Base-by-base conservation (phyloP, 2,888 invertebrate species). In the Lypha dubia region DNA sequence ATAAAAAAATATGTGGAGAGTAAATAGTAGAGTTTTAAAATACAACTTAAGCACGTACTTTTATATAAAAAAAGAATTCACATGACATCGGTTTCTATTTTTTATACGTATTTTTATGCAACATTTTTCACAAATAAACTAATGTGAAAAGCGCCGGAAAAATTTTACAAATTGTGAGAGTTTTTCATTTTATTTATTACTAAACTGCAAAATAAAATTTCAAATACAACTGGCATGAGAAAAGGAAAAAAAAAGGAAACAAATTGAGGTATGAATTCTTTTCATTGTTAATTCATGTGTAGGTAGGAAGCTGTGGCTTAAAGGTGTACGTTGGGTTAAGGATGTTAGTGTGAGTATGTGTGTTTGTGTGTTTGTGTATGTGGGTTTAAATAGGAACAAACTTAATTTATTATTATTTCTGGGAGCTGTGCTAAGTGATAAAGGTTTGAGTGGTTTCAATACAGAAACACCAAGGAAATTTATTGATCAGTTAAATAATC, bases 1-100 rank as follows among this genome's bases (percentile, higher is more conserved):
- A 56, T 22, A 58, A 53, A 41, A 44, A 35, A 24, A 65, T 13
- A 38, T 44, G 41, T 46, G 44, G n/a, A 5, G 24, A 76, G 49
- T 35, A 60, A 68, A 65, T 49, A 46, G 17, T 15, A 70, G 74
- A 74, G 77, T 77, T 77, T 58, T 24, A 53, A 84, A 79, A 49
- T 74, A 63, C 84, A 81, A 77, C 84, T 84, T 84, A 74, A 84
- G 77, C 84, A 84, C 84, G 84, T 81, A 67, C 0, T 35, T 20
- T 41, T 38, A 44, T 20, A n/a, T 13, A 63, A 58, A 68, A 32
- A 56, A 70, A 3, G 38, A 56, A 77, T 73, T 67, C 56, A 62
- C 58, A 44, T 75, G 17, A 22, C 56, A 65, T 53, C 22, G 53
- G 73, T 63, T 60, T 20, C 49, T 51, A 41, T 17, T 56, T 53